phyloP scores from a whole-genome alignment of 2,888 invertebrate species.

The Lampropteryx suffumata region DNA sequence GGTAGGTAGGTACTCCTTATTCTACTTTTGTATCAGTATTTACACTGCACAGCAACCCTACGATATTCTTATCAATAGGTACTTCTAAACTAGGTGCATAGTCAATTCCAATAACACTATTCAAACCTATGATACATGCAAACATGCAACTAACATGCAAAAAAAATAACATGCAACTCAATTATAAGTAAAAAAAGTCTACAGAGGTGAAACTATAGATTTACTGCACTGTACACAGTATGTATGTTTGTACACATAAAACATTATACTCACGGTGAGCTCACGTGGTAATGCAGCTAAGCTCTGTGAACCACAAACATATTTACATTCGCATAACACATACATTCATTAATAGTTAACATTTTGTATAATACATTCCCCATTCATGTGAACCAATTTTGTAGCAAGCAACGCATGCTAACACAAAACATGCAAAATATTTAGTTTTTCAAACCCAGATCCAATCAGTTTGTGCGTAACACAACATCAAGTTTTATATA shows the following conservation, averaged over 20 bases:
- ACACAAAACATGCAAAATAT: constrained; percentile 32
- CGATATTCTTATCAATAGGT: no score
- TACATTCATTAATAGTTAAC: constrained; percentile 33
- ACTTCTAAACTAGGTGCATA: no score
- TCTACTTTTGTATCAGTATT: no score
- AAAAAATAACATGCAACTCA: background rate
- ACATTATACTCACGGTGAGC: constrained; percentile 87
- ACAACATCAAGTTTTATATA: constrained; percentile 38
- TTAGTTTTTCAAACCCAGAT: constrained; percentile 36
- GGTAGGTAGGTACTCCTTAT: no score
- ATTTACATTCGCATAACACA: constrained; percentile 70
- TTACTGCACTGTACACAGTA: constrained; percentile 11
- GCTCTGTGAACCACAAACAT: constrained; percentile 87
- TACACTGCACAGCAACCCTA: no score
- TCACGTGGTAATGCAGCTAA: constrained; percentile 91
- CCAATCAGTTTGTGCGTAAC: constrained; percentile 33
- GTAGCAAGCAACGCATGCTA: constrained; percentile 32
- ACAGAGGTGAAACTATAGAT: constrained; percentile 22
- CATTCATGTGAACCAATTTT: constrained; percentile 30
- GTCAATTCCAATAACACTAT: no score
- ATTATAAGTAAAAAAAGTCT: constrained; percentile 16
- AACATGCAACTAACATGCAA: constrained; percentile 1
- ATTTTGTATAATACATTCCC: constrained; percentile 48
- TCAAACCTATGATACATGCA: background rate
- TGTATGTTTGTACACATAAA: constrained; percentile 32